Base-by-base conservation (phyloP, 2,797 vertebrate species). In the Ispidina picta region DNA sequence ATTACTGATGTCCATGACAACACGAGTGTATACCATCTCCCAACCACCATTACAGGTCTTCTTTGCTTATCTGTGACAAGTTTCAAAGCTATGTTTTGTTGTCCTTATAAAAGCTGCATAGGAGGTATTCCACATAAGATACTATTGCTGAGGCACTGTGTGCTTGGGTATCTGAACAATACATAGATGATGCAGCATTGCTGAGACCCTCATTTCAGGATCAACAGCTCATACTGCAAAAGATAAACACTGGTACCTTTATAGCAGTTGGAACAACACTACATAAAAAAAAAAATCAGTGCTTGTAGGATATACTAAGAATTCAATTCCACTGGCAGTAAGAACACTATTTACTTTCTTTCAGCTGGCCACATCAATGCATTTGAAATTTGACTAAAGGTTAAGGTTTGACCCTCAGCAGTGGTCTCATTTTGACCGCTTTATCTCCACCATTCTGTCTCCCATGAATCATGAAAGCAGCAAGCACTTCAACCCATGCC, bases 141-240 rank as follows among this genome's bases (percentile, higher is more conserved):
- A 21, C 49, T 51, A 4, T 3, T 35, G 28, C 78, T 37, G 56
- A 60, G 56, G 56, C 15, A 79, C 18, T 12, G 12, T 31, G 23
- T 49, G 33, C 46, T 41, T 37, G 31, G 51, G 22, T 28, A 48
- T 22, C 37, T 2, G 2, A 60, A 41, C 6, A 39, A 62, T 44
- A 33, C 19, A 39, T 1, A 52, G 70, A 71, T 18, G 49, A 59
- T 17, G 46, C 15, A 65, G 72, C n/a, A 44, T 9, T 76, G n/a
- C 56, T 8, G 43, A 76, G 18, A 76, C 48, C 41, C 72, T 90
- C 31, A 25, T 35, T 75, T 63, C 56, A 63, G 49, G 37, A 48
- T 23, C 23, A 70, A 31, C 78, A 81, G 49, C 37, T 91, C 68
- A 69, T 58, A 37, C n/a, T 79, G 78, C 49, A 82, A 90, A 68